A percentile compares a stretch with the other conserved stretches of the same genome.
Conservation (phyloP, 2,113 vertebrate genomes). For the Thalassoma bifasciatum region DNA sequence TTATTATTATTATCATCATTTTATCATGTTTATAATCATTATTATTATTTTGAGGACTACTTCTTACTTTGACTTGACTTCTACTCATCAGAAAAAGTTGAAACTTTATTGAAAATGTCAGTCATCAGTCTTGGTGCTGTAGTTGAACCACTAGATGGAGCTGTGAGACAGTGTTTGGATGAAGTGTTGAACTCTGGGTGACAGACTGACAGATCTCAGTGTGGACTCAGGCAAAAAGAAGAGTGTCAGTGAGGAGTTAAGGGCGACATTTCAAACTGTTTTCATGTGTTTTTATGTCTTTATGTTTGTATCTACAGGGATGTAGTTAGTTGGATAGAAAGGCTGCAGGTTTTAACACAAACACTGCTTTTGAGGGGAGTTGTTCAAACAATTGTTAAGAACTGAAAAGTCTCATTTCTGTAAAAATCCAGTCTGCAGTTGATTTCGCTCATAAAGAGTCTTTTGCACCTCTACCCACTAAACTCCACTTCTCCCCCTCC, state of each 20-base stretch:
- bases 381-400: neutral
- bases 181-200: too few species aligned
- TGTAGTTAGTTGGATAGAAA: slow-evolving; percentile 21
- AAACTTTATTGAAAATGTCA: too few species aligned
- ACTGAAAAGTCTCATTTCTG: neutral
- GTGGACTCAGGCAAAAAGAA: neutral
- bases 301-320: neutral
- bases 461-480: neutral
- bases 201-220: neutral
- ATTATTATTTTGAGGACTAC: too few species aligned
- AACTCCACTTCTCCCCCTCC: neutral
- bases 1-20: too few species aligned
- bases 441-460: neutral
- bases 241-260: neutral
- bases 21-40: too few species aligned
- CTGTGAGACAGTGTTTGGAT: slow-evolving; percentile 34
- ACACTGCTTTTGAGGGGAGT: neutral
- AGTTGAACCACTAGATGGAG: slow-evolving; percentile 66
- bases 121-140: too few species aligned
- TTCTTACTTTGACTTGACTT: too few species aligned
- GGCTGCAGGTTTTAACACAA: neutral
- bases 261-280: neutral
- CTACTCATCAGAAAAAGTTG: too few species aligned
- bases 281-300: neutral
- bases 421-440: neutral